Evolutionary conservation across 2,888 invertebrate species (phyloP), one percentile per base, ranked within the genome.

Genomic region (Pemphredon lugubris): DNA sequence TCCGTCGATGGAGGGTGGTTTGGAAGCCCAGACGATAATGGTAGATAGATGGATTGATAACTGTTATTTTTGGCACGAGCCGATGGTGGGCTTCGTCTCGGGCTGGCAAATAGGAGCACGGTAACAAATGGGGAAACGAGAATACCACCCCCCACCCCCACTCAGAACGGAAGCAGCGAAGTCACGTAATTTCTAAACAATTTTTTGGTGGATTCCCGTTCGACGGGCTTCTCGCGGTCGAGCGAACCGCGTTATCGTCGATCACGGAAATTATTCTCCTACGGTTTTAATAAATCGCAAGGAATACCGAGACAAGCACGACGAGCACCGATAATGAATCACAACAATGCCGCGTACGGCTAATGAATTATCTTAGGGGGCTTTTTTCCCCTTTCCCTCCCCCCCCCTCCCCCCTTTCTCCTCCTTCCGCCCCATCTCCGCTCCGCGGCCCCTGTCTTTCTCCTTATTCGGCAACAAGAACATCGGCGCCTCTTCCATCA

Each of bases 401-500:
- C 23, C 7, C n/a, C n/a, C n/a, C 21, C n/a, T 20, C 32, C 7
- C n/a, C 37, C 14, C 16, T 9, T 21, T 16, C 21, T 30, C 53
- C 40, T 39, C 47, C 9, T n/a, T 5, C 48, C 39, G 16, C n/a
- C 23, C 9, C 45, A 53, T 59, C 40, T 34, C 45, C 34, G 26
- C 40, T 40, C 23, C 47, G 16, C 55, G 39, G 44, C 63, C 23
- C 42, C 21, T 21, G 11, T n/a, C 23, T 20, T 14, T 34, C 44
- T 57, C 13, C 61, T 57, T 63, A 55, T 74, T 66, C 73, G 67
- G 53, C 51, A 55, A 68, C 73, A 81, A 79, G 79, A 79, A 79
- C 81, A 71, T 75, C 59, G 81, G 78, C 79, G 79, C 81, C 81
- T 73, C 81, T 75, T 78, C 79, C 81, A 78, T 81, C 79, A 73